Evolutionary conservation across 2,797 vertebrate species (phyloP), one percentile per base, ranked within the genome.

Genomic region (Bradypodion pumilum): DNA sequence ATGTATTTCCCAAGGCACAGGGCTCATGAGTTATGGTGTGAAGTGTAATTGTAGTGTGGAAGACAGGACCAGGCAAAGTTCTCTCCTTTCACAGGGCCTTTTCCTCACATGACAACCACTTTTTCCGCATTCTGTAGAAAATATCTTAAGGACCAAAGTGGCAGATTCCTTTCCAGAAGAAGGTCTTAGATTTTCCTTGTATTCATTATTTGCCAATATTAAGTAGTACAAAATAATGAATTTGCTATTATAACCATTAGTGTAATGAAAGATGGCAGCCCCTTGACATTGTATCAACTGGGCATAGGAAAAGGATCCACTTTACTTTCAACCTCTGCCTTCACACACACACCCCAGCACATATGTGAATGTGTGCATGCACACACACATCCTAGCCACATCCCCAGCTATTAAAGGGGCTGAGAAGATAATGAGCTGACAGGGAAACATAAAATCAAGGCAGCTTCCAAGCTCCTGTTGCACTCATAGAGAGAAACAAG

Each of bases 391-490:
- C 42, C 10, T 2, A 60, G n/a, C n/a, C 27, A 63, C 35, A 49
- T 66, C 62, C 13, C 7, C 66, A 59, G 62, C 87, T 89, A 93
- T 93, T 92, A 93, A 93, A 93, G 91, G 88, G 89, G 90, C 90
- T 87, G 88, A 87, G 85, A 91, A 93, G 93, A 92, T 93, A 95
- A 94, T 94, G 95, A 95, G 91, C 93, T 90, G 90, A 92, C 88
- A 89, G 89, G 88, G 91, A 94, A 94, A 94, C 93, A 93, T 88
- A 90, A 94, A 95, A 95, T 95, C 93, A 93, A 94, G 94, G 93
- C 80, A 75, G 63, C 84, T 73, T 73, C 84, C 90, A 93, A 94
- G 91, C 83, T 92, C 85, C 19, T 4, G 72, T 90, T 86, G 88
- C 91, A 87, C 76, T 93, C 93, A 90, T 93, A 90, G 90, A 93